Evolutionary conservation across 1,140 invertebrate species (phyloP).

Genomic region (Reticulitermes speratus): DNA sequence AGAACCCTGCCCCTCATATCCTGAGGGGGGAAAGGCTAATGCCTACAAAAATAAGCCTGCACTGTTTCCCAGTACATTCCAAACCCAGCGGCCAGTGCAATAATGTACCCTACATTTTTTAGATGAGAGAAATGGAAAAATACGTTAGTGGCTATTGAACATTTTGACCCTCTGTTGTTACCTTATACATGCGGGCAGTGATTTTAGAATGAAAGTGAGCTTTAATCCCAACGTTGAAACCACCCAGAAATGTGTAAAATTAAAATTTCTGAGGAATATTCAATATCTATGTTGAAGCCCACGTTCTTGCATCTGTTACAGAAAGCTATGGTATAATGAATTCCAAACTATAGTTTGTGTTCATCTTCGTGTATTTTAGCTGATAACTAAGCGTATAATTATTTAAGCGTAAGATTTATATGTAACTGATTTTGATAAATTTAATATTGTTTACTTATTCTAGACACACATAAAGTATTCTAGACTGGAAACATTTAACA

Average conservation of each 20-base stretch:
- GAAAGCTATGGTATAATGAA: neutral
- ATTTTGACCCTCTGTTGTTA: neutral
- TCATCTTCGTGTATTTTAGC: too few species aligned
- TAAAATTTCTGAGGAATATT: neutral
- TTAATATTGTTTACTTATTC: too few species aligned
- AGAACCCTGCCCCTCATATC: constrained; percentile 3
- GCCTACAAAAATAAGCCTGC: constrained; percentile 1
- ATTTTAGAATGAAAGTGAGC: neutral
- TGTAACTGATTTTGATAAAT: too few species aligned
- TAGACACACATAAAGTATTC: too few species aligned
- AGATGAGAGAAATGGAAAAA: neutral
- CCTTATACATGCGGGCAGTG: neutral
- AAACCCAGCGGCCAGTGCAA: constrained; percentile 5
- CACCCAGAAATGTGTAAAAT: neutral
- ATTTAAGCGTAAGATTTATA: too few species aligned
- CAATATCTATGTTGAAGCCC: neutral
- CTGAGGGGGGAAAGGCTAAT: neutral
- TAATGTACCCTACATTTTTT: constrained; percentile 2
- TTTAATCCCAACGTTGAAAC: neutral
- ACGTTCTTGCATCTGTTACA: neutral
- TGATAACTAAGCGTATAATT: too few species aligned
- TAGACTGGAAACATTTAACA: too few species aligned
- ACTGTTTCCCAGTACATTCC: neutral
- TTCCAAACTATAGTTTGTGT: too few species aligned
- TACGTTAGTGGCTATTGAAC: neutral